A percentile compares a stretch with the other conserved stretches of the same genome.
Evolutionary conservation across 37 sponge, comb jelly and placozoan species (phyloP).

Genomic region (Beroe ovata): DNA sequence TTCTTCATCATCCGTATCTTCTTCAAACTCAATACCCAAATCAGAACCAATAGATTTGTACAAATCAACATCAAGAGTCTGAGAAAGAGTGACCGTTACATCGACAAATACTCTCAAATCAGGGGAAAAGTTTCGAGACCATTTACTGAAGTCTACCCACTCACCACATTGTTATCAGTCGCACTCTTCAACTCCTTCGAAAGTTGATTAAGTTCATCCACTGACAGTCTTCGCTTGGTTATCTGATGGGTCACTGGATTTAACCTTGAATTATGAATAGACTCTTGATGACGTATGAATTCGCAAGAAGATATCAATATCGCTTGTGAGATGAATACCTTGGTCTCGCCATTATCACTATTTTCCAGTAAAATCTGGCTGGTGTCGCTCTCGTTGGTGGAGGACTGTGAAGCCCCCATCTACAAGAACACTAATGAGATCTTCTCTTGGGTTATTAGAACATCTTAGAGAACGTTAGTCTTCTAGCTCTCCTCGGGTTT

Average conservation of each 20-base stretch:
- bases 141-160: too few relatives aligned
- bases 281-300: not conserved
- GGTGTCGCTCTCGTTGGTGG: conserved; percentile 23
- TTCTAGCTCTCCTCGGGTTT: too few relatives aligned
- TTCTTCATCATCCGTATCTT: conserved; percentile 1
- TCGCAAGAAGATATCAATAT: too few relatives aligned
- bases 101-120: too few relatives aligned
- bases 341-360: conserved; percentile 31
- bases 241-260: not conserved
- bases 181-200: not conserved
- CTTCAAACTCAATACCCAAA: conserved; percentile 6
- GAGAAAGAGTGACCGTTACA: too few relatives aligned
- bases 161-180: conserved; percentile 14
- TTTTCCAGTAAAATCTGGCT: conserved; percentile 12
- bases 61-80: conserved; percentile 38
- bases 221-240: not conserved
- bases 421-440: too few relatives aligned
- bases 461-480: too few relatives aligned
- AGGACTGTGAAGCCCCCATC: conserved; percentile 41
- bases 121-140: not conserved
- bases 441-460: too few relatives aligned
- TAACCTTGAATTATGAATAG: not conserved
- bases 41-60: conserved; percentile 38
- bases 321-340: too few relatives aligned
- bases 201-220: not conserved